Evolutionary conservation across 2,797 vertebrate species (phyloP).

Genomic region (Paratrypauchen microcephalus): DNA sequence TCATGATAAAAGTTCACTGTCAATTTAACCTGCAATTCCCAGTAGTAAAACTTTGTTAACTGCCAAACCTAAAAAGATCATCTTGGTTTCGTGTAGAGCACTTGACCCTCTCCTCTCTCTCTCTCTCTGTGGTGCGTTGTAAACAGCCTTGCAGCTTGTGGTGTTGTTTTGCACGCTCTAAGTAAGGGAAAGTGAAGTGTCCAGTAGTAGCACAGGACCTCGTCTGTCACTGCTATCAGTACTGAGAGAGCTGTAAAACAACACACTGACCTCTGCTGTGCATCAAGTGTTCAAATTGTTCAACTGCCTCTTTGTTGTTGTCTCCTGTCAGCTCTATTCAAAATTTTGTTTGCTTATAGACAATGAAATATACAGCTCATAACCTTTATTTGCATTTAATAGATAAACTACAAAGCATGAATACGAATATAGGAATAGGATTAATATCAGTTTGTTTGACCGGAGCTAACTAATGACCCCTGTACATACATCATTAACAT

Average conservation of each 20-base stretch:
- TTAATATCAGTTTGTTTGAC: no score
- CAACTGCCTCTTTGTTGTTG: constrained; percentile 36
- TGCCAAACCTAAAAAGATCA: not conserved
- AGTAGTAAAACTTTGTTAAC: not conserved
- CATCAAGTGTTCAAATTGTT: constrained; percentile 49
- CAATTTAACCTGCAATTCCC: not conserved
- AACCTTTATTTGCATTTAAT: no score
- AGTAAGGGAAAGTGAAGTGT: constrained; percentile 25
- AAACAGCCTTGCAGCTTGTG: constrained; percentile 5
- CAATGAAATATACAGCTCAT: no score
- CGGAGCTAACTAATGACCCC: no score
- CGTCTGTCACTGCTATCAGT: constrained; percentile 39
- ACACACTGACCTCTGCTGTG: constrained; percentile 46
- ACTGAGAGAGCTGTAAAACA: constrained; percentile 34
- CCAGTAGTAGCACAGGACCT: constrained; percentile 43
- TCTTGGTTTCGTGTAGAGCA: not conserved
- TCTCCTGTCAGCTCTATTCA: not conserved
- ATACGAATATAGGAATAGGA: no score
- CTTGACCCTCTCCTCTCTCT: constrained; percentile 4
- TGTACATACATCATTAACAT: no score
- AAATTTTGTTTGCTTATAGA: no score
- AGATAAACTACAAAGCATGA: no score
- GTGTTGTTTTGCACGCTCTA: not conserved
- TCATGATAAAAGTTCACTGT: not conserved
- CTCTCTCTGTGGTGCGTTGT: not conserved